These are phyloP conservation scores for Gasteruption jaculator DNA, from an alignment of 2,888 invertebrate genomes.

Conservation along the genomic window DNA sequence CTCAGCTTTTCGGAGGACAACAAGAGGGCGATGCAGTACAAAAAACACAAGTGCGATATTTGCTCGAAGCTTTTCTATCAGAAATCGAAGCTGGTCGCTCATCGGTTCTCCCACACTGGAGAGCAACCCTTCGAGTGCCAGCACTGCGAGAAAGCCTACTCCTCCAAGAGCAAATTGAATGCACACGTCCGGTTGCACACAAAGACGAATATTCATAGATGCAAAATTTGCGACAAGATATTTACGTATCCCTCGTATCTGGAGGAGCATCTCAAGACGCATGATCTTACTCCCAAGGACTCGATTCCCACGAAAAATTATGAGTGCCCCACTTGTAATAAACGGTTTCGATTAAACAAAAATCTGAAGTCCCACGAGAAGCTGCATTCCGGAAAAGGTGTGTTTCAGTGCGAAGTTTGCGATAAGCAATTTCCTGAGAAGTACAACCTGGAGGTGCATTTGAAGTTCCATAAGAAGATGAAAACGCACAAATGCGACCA, in stretches of 20 bases:
- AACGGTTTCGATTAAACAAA: slow-evolving; percentile 39
- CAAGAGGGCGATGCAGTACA: too few species aligned
- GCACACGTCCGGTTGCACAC: slow-evolving; percentile 46
- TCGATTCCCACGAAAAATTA: slow-evolving; percentile 24
- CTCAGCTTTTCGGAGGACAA: slow-evolving; percentile 16
- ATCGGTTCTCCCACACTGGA: slow-evolving; percentile 37
- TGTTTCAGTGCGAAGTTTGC: slow-evolving; percentile 46
- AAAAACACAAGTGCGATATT: slow-evolving; percentile 36
- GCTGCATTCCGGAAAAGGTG: slow-evolving; percentile 40
- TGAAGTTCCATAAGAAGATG: slow-evolving; percentile 39
- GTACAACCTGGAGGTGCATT: slow-evolving; percentile 45
- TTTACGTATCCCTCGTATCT: slow-evolving; percentile 50
- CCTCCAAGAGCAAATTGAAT: slow-evolving; percentile 45
- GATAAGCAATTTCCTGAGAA: slow-evolving; percentile 47
- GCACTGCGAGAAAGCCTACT: slow-evolving; percentile 41
- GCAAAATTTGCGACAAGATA: slow-evolving; percentile 45
- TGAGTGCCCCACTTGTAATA: slow-evolving; percentile 40
- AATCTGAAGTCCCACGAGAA: slow-evolving; percentile 40
- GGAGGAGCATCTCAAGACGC: slow-evolving; percentile 44
- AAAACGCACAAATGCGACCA: slow-evolving; percentile 45
- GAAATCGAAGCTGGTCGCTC: slow-evolving; percentile 41
- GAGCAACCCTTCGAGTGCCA: slow-evolving; percentile 41
- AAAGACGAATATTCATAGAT: slow-evolving; percentile 41
- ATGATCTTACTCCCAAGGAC: slow-evolving; percentile 21
- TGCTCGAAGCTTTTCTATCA: slow-evolving; percentile 39